phyloP scores from a whole-genome alignment of 53 echinoderm and acorn worm genomes.

The Stichopus horrens region DNA sequence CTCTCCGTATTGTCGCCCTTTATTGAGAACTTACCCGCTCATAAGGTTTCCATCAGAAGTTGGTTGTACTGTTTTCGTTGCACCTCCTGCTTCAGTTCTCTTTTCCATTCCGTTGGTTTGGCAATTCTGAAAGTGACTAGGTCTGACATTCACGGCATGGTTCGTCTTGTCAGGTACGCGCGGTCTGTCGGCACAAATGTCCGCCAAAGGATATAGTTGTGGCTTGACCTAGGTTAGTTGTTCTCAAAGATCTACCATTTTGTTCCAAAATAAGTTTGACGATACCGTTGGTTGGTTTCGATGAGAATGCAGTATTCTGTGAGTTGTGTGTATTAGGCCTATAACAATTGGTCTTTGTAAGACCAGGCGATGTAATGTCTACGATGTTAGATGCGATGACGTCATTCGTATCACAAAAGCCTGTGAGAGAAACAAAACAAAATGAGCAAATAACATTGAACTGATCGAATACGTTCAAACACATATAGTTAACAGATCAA shows the following conservation, averaged over 20 bases:
- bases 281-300: not conserved
- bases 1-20: no score
- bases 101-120: no score
- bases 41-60: no score
- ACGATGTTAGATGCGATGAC: not conserved
- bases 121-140: no score
- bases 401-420: not conserved
- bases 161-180: constrained; percentile 11
- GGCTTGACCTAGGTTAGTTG: not conserved
- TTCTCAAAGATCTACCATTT: not conserved
- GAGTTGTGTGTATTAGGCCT: constrained; percentile 16
- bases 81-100: no score
- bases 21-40: no score
- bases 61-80: no score
- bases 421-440: not conserved
- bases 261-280: constrained; percentile 12
- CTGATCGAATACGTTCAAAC: no score
- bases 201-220: constrained; percentile 7
- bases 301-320: not conserved
- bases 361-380: not conserved
- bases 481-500: no score
- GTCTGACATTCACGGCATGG: no score
- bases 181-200: constrained; percentile 25
- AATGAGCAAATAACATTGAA: not conserved
- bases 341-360: constrained; percentile 34